Evolutionary conservation across 2,888 invertebrate species (phyloP), one percentile per base, ranked within the genome.

Genomic region (Rosalia funebris): DNA sequence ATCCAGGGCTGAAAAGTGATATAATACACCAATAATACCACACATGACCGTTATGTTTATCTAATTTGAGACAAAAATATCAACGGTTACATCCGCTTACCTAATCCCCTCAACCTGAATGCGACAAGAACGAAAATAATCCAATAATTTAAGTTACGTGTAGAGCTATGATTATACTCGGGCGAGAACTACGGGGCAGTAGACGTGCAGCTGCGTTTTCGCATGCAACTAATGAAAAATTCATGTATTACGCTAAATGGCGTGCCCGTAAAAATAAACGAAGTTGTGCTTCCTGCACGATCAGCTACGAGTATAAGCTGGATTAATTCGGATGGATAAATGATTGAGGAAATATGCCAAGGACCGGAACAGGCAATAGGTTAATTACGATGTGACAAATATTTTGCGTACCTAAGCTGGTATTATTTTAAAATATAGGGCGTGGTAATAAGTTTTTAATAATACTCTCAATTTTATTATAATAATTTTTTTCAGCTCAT

Each of bases 141-240:
- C 2, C 34, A 2, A 3, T 34, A 34, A 34, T 34, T 34, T 3
- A 34, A 34, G 7, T 34, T 34, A 34, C 11, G 34, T 34, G 34
- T 34, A 34, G 11, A 34, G 10, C 10, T 34, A 2, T 11, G 34
- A 34, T 34, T n/a, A 34, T 34, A n/a, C 34, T n/a, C 10, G 3
- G 46, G 5, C 11, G 19, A 44, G 20, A 44, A 44, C 20, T 25
- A 14, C 25, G 5, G 14, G 20, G 12, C 19, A 11, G 20, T 11
- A 25, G 20, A 57, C 45, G 48, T 47, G 47, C 57, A 62, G 47
- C 47, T 42, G 57, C 47, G 37, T 53, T 57, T 62, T 62, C 57
- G 45, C 57, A 57, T 46, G 53, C 61, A 57, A 57, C 48, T 62
- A 57, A 62, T 53, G 57, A 54, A 57, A 57, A 53, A 62, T 62